Conservation (phyloP, 1,140 invertebrate species). For the Drosophila teissieri region DNA sequence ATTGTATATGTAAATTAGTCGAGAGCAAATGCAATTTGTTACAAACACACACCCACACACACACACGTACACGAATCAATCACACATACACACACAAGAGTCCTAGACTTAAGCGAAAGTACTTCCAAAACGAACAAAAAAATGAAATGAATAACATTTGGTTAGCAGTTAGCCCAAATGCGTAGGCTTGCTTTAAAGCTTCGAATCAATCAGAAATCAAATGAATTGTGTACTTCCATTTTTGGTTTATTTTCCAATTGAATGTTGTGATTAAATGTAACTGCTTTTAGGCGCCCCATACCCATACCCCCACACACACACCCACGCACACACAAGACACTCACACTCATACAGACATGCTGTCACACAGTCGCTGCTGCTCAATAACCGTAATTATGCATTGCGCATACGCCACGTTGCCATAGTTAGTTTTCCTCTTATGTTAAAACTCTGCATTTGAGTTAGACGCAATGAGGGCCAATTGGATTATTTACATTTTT, state of each 20-base stretch:
- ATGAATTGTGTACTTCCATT: slow-evolving; percentile 45
- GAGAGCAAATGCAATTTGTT: slow-evolving; percentile 69
- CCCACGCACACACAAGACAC: slow-evolving; percentile 13
- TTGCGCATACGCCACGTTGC: slow-evolving; percentile 69
- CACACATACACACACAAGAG: slow-evolving; percentile 49
- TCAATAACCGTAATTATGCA: slow-evolving; percentile 28
- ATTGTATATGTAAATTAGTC: slow-evolving; percentile 78
- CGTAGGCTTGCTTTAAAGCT: slow-evolving; percentile 41
- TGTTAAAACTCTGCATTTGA: neutral
- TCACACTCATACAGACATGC: slow-evolving; percentile 37
- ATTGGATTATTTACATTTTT: neutral
- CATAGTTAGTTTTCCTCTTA: neutral
- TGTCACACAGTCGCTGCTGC: slow-evolving; percentile 42
- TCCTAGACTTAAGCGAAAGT: slow-evolving; percentile 48
- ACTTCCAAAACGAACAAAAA: slow-evolving; percentile 49
- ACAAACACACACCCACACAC: slow-evolving; percentile 48
- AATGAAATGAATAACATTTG: slow-evolving; percentile 19
- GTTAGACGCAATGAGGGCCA: neutral
- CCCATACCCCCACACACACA: slow-evolving; percentile 30
- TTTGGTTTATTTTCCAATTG: slow-evolving; percentile 61
- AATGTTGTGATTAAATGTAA: slow-evolving; percentile 79
- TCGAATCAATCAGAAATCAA: slow-evolving; percentile 43
- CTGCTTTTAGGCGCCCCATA: slow-evolving; percentile 63
- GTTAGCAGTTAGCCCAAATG: slow-evolving; percentile 27
- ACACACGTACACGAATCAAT: slow-evolving; percentile 33